A percentile compares a stretch with the other conserved stretches of the same genome.
Evolutionary conservation across 2,113 vertebrate genomes (phyloP).

Genomic region (Gambusia affinis): DNA sequence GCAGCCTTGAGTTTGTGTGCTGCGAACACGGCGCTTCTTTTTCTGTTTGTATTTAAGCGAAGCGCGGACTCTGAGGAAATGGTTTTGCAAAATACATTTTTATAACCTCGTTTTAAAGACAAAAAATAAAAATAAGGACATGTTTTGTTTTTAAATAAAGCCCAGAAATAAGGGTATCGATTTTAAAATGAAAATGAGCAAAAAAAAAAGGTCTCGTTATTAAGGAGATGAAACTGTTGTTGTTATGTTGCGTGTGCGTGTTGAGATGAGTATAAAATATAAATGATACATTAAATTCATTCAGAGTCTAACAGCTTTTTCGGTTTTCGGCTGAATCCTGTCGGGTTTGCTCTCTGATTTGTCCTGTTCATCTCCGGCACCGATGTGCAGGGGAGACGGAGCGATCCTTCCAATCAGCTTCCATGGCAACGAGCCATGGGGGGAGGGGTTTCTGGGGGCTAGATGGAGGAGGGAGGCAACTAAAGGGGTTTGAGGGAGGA

Average conservation of each 20-base stretch:
- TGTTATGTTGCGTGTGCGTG: not conserved
- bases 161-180: not conserved
- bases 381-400: constrained; percentile 58
- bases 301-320: not conserved
- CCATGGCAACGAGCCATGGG: constrained; percentile 77
- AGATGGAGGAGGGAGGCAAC: constrained; percentile 24
- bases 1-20: constrained; percentile 48
- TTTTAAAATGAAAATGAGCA: not conserved
- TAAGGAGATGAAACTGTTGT: not conserved
- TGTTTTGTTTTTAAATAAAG: not conserved
- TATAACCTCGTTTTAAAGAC: not conserved
- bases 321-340: not conserved
- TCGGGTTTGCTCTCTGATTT: constrained; percentile 22
- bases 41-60: not conserved
- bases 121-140: not conserved
- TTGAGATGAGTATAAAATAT: too few relatives aligned
- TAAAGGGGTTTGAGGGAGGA: constrained; percentile 59
- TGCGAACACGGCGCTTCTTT: not conserved
- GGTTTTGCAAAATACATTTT: not conserved
- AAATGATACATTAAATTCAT: not conserved
- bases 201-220: not conserved
- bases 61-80: too few relatives aligned
- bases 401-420: constrained; percentile 75
- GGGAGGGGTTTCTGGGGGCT: constrained; percentile 1
- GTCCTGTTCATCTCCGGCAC: constrained; percentile 43